Conservation (phyloP, 2,888 invertebrate species). For the Kuschelorhynchus macadamiae region DNA sequence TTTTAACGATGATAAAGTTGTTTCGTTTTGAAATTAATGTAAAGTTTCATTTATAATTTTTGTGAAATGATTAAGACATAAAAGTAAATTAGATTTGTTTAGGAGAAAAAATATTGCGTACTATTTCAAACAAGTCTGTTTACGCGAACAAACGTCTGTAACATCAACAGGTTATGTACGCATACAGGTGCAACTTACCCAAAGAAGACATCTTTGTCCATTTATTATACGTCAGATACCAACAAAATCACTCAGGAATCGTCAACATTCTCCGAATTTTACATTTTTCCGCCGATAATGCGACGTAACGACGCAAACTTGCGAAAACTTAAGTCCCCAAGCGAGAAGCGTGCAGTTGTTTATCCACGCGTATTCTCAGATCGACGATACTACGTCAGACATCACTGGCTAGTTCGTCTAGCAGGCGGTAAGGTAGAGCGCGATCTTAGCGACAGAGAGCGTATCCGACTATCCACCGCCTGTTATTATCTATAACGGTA, state of each 20-base stretch:
- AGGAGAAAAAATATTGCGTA: too few species aligned
- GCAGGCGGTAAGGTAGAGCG: slow-evolving; percentile 41
- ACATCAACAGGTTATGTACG: slow-evolving; percentile 3
- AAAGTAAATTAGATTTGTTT: too few species aligned
- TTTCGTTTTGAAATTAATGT: too few species aligned
- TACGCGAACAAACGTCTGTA: too few species aligned
- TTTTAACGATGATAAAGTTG: too few species aligned
- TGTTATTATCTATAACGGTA: slow-evolving; percentile 63
- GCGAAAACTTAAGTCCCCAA: slow-evolving; percentile 31
- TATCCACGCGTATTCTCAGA: slow-evolving; percentile 18
- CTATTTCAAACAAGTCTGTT: too few species aligned
- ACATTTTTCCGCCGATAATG: slow-evolving; percentile 25
- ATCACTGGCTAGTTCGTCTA: slow-evolving; percentile 23
- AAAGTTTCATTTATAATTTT: too few species aligned
- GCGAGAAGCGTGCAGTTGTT: slow-evolving; percentile 6
- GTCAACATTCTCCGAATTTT: slow-evolving; percentile 4
- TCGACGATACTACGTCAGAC: slow-evolving; percentile 26
- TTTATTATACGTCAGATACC: slow-evolving; percentile 56
- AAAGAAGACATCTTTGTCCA: slow-evolving; percentile 67
- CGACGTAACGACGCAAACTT: slow-evolving; percentile 24
- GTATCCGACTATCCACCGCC: slow-evolving; percentile 12
- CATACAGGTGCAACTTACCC: slow-evolving; percentile 61
- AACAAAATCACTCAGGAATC: slow-evolving; percentile 26
- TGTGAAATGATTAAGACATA: too few species aligned
- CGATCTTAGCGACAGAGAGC: slow-evolving; percentile 52